Evolutionary conservation across 2,888 invertebrate genomes (phyloP).

Genomic region (Plebejus anna): DNA sequence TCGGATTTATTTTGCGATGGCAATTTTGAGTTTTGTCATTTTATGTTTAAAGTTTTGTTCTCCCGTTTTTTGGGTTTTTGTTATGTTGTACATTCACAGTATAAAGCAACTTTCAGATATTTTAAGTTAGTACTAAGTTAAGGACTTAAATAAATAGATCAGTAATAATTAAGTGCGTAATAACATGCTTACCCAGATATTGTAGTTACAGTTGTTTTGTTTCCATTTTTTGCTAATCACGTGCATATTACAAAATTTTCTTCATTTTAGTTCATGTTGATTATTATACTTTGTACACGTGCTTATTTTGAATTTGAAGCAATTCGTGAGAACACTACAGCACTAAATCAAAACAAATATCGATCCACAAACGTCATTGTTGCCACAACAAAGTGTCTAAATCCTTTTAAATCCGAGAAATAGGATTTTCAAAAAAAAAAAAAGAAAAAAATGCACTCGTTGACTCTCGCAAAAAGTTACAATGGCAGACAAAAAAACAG

Average conservation of each 20-base stretch:
- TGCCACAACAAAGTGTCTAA: conserved; percentile 78
- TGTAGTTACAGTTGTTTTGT: too few relatives aligned
- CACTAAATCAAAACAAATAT: conserved; percentile 74
- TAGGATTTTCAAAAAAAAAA: conserved; percentile 68
- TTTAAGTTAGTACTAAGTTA: too few relatives aligned
- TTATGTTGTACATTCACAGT: too few relatives aligned
- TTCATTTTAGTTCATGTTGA: too few relatives aligned
- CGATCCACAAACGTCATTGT: conserved; percentile 71
- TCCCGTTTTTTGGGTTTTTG: too few relatives aligned
- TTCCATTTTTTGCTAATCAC: too few relatives aligned
- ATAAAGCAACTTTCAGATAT: too few relatives aligned
- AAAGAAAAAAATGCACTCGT: conserved; percentile 61
- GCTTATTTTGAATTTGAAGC: conserved; percentile 28
- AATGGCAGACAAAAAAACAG: conserved; percentile 61
- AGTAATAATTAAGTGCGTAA: too few relatives aligned
- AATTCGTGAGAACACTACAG: conserved; percentile 57
- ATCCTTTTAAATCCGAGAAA: conserved; percentile 78
- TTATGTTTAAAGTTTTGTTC: conserved; percentile 25
- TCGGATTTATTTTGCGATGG: conserved; percentile 14
- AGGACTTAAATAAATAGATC: too few relatives aligned
- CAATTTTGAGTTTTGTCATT: conserved; percentile 23
- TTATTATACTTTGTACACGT: too few relatives aligned
- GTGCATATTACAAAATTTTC: too few relatives aligned
- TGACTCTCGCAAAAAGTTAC: conserved; percentile 70
- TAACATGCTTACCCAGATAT: too few relatives aligned